Percentiles rank a stretch among this genome's conserved stretches.
These are phyloP conservation scores for Doryteuthis pealeii DNA, from an alignment of 1,140 invertebrate species.

Conservation along the genomic window DNA sequence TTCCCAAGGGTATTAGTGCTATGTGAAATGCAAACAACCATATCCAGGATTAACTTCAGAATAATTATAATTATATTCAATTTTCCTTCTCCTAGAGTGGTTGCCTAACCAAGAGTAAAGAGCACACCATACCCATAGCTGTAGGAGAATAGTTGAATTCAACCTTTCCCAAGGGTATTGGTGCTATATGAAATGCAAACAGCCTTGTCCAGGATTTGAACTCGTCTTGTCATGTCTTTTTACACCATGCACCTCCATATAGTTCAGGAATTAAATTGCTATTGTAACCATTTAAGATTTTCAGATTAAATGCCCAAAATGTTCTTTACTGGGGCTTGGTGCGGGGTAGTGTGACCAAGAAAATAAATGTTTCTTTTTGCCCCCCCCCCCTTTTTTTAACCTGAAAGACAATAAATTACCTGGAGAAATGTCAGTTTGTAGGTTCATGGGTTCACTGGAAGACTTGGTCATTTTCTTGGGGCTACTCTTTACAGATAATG, in stretches of 20 bases:
- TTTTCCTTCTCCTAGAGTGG: too few relatives aligned
- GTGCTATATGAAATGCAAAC: too few relatives aligned
- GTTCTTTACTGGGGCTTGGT: too few relatives aligned
- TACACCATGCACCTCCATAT: neutral
- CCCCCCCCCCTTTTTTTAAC: neutral
- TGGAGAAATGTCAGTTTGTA: conserved; percentile 57
- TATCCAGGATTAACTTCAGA: too few relatives aligned
- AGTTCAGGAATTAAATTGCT: neutral
- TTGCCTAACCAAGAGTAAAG: too few relatives aligned
- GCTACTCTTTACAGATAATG: conserved; percentile 33
- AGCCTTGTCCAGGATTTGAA: too few relatives aligned
- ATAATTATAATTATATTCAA: too few relatives aligned
- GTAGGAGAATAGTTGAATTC: too few relatives aligned
- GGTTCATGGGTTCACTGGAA: conserved; percentile 56
- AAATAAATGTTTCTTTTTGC: neutral
- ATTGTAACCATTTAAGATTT: neutral
- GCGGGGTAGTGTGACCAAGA: neutral
- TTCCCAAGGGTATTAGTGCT: too few relatives aligned
- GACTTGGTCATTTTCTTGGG: conserved; percentile 50
- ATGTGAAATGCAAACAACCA: too few relatives aligned
- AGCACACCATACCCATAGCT: too few relatives aligned
- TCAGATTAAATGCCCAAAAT: neutral
- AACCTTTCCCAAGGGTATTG: too few relatives aligned
- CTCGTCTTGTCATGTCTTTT: neutral
- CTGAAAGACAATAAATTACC: conserved; percentile 32